A percentile compares a stretch with the other conserved stretches of the same genome.
Evolutionary conservation across 1,140 invertebrate genomes (phyloP).

Genomic region (Apis dorsata): DNA sequence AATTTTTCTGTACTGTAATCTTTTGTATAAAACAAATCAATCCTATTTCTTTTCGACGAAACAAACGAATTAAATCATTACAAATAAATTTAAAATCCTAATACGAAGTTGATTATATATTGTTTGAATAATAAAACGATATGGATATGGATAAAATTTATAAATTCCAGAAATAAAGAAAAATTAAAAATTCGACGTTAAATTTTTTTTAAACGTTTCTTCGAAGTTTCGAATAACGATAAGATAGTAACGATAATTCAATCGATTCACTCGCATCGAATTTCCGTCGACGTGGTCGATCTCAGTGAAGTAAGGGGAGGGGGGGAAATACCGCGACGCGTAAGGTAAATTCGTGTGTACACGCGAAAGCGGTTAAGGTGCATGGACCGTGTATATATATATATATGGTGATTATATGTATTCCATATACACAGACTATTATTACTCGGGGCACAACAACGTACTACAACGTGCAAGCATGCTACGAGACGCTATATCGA

Average conservation of each 20-base stretch:
- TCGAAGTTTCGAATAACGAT: slow-evolving; percentile 9
- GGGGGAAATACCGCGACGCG: slow-evolving; percentile 53
- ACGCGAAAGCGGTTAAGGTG: slow-evolving; percentile 60
- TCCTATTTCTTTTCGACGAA: no score
- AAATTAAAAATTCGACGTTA: no score
- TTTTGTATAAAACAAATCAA: no score
- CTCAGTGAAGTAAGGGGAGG: slow-evolving; percentile 15
- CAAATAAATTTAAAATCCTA: no score
- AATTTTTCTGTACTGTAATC: no score
- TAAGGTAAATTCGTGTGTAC: slow-evolving; percentile 59
- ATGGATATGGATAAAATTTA: no score
- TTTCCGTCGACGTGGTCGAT: slow-evolving; percentile 56
- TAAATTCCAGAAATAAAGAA: no score
- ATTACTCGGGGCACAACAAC: slow-evolving; percentile 35
- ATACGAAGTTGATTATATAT: no score
- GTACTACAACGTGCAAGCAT: slow-evolving; percentile 48
- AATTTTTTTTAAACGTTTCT: no score
- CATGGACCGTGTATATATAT: slow-evolving; percentile 53
- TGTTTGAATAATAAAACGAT: no score
- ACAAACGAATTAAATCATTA: no score
- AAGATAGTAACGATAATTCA: no score
- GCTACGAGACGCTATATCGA: slow-evolving; percentile 43
- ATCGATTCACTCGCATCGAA: slow-evolving; percentile 43
- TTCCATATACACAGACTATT: slow-evolving; percentile 49
- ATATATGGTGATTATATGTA: slow-evolving; percentile 54